Percentiles rank a stretch among this genome's conserved stretches.
phyloP scores from a whole-genome alignment of 2,888 invertebrate species.

The Ernsta delagoae region DNA sequence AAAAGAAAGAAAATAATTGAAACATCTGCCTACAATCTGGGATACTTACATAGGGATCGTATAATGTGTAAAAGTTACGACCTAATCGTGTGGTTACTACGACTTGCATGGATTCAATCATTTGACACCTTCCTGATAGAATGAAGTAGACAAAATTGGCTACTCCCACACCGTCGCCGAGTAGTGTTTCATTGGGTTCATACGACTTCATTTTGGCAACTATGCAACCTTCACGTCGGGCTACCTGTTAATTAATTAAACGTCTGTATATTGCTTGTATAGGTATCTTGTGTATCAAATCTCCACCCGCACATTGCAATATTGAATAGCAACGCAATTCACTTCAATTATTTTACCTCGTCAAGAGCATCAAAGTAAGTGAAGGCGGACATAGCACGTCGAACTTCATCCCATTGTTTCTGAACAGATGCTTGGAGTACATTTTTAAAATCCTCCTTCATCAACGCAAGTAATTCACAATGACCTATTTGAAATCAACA shows the following conservation, averaged over 20 bases:
- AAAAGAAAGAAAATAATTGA: not conserved
- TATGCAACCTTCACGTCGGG: conserved; percentile 87
- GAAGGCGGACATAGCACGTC: conserved; percentile 84
- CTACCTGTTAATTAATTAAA: conserved; percentile 59
- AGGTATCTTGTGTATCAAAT: not conserved
- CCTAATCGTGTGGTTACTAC: conserved; percentile 60
- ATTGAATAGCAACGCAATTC: conserved; percentile 15
- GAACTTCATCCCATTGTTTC: conserved; percentile 86
- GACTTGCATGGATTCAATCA: conserved; percentile 80
- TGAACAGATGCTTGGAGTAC: conserved; percentile 85
- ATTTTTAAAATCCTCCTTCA: conserved; percentile 86
- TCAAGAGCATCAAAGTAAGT: conserved; percentile 87
- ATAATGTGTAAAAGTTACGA: conserved; percentile 71
- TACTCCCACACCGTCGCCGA: conserved; percentile 80
- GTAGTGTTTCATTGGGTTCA: conserved; percentile 80
- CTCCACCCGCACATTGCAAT: conserved; percentile 25
- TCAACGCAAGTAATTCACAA: conserved; percentile 87
- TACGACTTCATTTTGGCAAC: conserved; percentile 86
- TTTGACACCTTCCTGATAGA: conserved; percentile 84
- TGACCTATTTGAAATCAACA: conserved; percentile 57
- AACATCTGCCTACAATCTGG: not conserved
- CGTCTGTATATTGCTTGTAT: conserved; percentile 34
- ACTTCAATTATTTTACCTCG: conserved; percentile 52
- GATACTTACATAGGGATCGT: conserved; percentile 72
- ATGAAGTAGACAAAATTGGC: conserved; percentile 83